Percentiles rank a stretch among this genome's conserved stretches.
Conservation (phyloP, 2,888 invertebrate genomes). For the Ptilodon capucinus region DNA sequence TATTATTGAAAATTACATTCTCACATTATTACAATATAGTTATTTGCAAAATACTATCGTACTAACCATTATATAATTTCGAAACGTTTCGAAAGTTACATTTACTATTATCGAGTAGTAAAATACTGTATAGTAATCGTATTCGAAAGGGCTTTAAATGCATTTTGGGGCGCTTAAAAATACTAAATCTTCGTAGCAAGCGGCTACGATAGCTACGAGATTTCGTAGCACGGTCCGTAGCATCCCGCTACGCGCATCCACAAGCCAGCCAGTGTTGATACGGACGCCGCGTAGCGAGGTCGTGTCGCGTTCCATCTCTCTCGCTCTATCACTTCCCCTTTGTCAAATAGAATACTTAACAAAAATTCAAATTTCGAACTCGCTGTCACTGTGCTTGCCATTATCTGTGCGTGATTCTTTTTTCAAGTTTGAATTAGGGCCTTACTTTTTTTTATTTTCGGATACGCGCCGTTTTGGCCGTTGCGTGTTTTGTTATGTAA, state of each 20-base stretch:
- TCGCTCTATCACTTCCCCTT: slow-evolving; percentile 36
- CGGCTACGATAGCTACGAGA: slow-evolving; percentile 26
- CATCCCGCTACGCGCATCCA: slow-evolving; percentile 48
- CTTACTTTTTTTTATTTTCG: slow-evolving; percentile 6
- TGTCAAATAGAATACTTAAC: slow-evolving; percentile 27
- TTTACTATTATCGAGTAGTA: too few relatives aligned
- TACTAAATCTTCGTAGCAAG: slow-evolving; percentile 20
- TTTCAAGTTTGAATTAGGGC: slow-evolving; percentile 1
- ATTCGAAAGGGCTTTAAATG: too few relatives aligned
- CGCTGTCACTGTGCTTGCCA: background rate
- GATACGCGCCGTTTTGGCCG: slow-evolving; percentile 7
- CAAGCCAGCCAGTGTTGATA: slow-evolving; percentile 38
- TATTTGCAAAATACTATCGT: too few relatives aligned
- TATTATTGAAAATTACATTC: too few relatives aligned
- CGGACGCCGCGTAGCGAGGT: slow-evolving; percentile 24
- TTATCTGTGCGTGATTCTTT: slow-evolving; percentile 6
- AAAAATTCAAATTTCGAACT: background rate
- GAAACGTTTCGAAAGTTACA: too few relatives aligned
- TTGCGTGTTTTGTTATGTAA: slow-evolving; percentile 32
- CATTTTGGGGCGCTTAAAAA: too few relatives aligned
- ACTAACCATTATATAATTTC: too few relatives aligned
- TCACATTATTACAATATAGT: too few relatives aligned
- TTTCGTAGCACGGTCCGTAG: slow-evolving; percentile 30
- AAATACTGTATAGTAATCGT: too few relatives aligned
- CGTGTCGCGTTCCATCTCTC: slow-evolving; percentile 24